Evolutionary conservation across 2,113 vertebrate genomes (phyloP).

Genomic region (Serranochromis macrocephalus): DNA sequence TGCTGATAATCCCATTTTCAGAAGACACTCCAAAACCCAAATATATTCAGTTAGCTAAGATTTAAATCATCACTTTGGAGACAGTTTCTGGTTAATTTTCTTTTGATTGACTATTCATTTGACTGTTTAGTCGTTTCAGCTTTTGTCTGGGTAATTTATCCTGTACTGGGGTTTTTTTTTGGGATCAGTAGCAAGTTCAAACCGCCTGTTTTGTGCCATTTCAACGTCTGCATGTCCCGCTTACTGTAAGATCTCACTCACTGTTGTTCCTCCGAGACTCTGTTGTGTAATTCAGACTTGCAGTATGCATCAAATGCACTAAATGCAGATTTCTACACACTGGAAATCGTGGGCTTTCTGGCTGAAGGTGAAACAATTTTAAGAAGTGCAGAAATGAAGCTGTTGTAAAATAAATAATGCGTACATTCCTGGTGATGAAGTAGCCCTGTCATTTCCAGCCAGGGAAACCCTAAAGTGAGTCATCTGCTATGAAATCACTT

Average conservation of each 20-base stretch:
- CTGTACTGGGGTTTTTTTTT: rapidly evolving
- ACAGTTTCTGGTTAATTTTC: background rate
- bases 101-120: background rate
- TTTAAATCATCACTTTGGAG: background rate
- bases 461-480: background rate
- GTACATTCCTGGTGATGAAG: background rate
- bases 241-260: background rate
- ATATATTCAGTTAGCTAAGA: background rate
- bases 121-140: background rate
- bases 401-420: constrained; percentile 1
- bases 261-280: background rate
- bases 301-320: background rate
- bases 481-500: background rate
- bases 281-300: background rate
- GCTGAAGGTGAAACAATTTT: constrained; percentile 7
- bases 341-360: background rate
- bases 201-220: background rate
- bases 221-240: background rate
- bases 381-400: background rate
- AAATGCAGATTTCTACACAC: background rate
- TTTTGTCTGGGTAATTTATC: background rate
- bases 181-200: background rate
- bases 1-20: background rate
- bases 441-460: background rate
- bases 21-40: background rate